Percentiles rank a stretch among this genome's conserved stretches.
These are phyloP conservation scores for Pedionomus torquatus DNA, from an alignment of 2,113 vertebrate species.

Conservation along the genomic window DNA sequence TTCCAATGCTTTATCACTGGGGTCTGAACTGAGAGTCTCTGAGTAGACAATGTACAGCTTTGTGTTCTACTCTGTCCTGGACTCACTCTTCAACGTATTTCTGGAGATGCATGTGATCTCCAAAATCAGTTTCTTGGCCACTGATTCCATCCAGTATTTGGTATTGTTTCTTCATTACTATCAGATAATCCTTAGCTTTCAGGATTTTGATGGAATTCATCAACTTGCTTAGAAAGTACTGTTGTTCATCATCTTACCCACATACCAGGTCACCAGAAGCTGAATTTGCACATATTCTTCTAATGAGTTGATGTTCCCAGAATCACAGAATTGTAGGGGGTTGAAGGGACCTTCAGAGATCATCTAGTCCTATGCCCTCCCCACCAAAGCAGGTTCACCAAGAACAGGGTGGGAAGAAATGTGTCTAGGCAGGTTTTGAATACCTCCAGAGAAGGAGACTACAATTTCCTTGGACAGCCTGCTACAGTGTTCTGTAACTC, in stretches of 20 bases:
- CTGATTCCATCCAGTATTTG: background rate
- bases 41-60: background rate
- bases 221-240: background rate
- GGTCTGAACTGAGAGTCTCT: background rate
- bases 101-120: background rate
- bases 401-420: too few relatives aligned
- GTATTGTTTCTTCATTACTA: background rate
- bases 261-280: background rate
- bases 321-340: too few relatives aligned
- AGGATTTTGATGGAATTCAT: background rate
- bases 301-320: background rate
- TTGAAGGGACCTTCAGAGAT: too few relatives aligned
- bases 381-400: too few relatives aligned
- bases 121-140: background rate
- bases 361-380: too few relatives aligned
- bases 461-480: too few relatives aligned
- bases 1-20: background rate
- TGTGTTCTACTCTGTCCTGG: background rate
- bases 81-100: background rate
- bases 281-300: background rate
- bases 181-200: background rate
- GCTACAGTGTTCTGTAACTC: too few relatives aligned
- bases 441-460: too few relatives aligned
- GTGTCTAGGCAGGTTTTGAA: too few relatives aligned
- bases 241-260: background rate